phyloP scores from a whole-genome alignment of 1,140 invertebrate genomes.

The Drosophila tropicalis region DNA sequence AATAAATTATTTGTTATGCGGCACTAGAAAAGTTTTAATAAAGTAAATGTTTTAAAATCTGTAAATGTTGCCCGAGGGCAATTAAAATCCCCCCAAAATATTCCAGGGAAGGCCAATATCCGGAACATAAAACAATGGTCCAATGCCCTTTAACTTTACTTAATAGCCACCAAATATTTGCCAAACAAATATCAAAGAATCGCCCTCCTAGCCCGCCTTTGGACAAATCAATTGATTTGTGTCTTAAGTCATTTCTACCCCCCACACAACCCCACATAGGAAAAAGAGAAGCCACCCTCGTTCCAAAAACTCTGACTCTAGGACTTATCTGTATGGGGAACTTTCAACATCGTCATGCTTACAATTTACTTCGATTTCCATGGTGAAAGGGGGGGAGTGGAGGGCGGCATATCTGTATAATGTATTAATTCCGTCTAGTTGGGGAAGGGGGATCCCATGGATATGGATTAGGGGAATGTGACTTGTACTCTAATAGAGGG shows the following conservation, averaged over 20 bases:
- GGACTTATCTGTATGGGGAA: constrained; percentile 73
- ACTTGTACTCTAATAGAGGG: constrained; percentile 11
- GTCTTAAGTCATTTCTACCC: constrained; percentile 43
- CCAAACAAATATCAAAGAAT: constrained; percentile 67
- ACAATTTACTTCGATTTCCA: constrained; percentile 19
- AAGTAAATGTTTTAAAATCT: constrained; percentile 50
- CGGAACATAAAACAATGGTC: constrained; percentile 59
- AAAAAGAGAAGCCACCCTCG: constrained; percentile 27
- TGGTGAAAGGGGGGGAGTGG: constrained; percentile 29
- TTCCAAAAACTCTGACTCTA: constrained; percentile 58
- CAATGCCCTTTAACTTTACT: constrained; percentile 10
- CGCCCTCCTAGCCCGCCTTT: constrained; percentile 27
- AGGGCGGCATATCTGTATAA: constrained; percentile 60
- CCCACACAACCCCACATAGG: constrained; percentile 10
- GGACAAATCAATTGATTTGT: constrained; percentile 77
- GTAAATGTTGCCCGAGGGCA: constrained; percentile 43
- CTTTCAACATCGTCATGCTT: constrained; percentile 67
- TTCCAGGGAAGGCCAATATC: constrained; percentile 54
- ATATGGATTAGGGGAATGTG: constrained; percentile 2
- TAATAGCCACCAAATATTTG: constrained; percentile 63
- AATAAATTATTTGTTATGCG: constrained; percentile 42
- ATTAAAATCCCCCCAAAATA: constrained; percentile 40
- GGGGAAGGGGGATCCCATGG: not conserved
- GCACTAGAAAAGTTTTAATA: constrained; percentile 45
- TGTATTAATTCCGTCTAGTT: constrained; percentile 67